Evolutionary conservation across 2,797 vertebrate genomes (phyloP).

Genomic region (Notamacropus eugenii): DNA sequence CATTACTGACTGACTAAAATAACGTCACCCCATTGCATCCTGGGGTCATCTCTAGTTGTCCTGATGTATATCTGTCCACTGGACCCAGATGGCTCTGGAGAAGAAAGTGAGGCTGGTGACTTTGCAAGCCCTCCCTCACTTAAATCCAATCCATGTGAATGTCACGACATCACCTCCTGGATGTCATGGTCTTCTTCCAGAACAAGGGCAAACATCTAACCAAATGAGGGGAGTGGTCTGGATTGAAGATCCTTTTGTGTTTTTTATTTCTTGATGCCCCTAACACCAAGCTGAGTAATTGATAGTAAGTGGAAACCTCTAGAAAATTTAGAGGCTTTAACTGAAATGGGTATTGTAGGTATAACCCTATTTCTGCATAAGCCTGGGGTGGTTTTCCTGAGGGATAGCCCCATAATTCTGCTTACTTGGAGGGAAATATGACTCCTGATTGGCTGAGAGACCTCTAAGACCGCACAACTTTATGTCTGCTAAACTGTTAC

Average conservation of each 20-base stretch:
- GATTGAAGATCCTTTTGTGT: neutral
- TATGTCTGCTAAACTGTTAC: neutral
- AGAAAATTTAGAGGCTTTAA: neutral
- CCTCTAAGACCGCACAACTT: neutral
- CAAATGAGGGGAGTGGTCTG: neutral
- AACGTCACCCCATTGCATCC: neutral
- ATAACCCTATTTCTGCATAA: neutral
- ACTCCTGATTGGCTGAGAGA: neutral
- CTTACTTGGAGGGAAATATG: neutral
- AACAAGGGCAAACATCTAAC: too few species aligned
- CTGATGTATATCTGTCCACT: too few species aligned
- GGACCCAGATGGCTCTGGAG: too few species aligned
- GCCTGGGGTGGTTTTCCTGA: neutral
- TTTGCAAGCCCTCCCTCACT: too few species aligned
- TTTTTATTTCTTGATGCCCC: neutral
- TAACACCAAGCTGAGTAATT: neutral
- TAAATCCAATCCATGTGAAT: too few species aligned
- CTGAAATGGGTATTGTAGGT: neutral
- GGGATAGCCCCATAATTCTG: neutral
- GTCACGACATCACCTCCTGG: too few species aligned
- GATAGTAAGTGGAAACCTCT: neutral
- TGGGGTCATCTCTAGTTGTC: too few species aligned
- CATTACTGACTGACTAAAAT: neutral
- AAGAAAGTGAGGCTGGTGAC: too few species aligned
- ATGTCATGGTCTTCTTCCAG: too few species aligned